Evolutionary conservation across 1,140 invertebrate genomes (phyloP), one percentile per base, ranked within the genome.

Genomic region (Temnothorax nylanderi): DNA sequence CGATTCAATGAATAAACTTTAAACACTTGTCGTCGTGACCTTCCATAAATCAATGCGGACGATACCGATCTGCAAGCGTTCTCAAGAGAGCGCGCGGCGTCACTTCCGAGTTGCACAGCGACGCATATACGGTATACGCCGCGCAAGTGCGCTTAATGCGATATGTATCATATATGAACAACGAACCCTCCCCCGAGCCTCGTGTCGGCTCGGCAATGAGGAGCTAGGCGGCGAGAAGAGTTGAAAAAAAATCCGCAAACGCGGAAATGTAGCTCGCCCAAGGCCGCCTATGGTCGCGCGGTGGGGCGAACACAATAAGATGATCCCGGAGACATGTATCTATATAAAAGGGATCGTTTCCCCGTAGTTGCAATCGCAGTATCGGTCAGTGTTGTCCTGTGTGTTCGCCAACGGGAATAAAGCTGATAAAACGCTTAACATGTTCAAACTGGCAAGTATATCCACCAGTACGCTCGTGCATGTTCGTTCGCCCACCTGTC

Each of bases 401-500:
- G 89, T 87, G 85, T 82, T 91, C 89, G 76, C 71, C 26, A 78
- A 89, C 87, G 87, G 87, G 72, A 84, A 77, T 44, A 67, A 89
- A 91, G 85, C 90, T 86, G 90, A 87, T 91, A 91, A 91, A 91
- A 91, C 90, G 87, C 87, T 91, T 91, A 91, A 91, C 89, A 91
- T 91, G 90, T 91, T 91, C 86, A 91, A 91, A 56, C 88, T 91
- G 90, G 90, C 80, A 89, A 91, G 90, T 91, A 89, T 91, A 81
- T 81, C 51, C 41, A 37, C 58, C 51, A 26, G 32, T 81, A 54
- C 65, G 10, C n/a, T 21, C 34, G 10, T 56, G 37, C 10, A 26
- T 18, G 44, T 11, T 64, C 54, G 10, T 8, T 1, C n/a, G 16
- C 8, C 32, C n/a, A 5, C 26, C 21, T 11, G 13, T 21, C 13